Conservation (phyloP, 2,888 invertebrate species). For the Gasteruption jaculator region DNA sequence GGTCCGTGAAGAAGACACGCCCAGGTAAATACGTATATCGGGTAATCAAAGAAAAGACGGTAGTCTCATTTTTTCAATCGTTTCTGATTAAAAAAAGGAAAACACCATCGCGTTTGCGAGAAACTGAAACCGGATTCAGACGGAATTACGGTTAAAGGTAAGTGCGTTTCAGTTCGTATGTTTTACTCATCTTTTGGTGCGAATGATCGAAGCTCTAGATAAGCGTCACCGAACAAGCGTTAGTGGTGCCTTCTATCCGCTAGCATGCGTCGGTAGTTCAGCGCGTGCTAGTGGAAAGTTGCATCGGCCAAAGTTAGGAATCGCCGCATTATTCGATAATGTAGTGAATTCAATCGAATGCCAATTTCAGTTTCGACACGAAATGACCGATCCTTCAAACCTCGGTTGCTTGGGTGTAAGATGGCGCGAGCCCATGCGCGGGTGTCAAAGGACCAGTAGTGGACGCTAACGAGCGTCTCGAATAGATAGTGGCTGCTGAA, state of each 20-base stretch:
- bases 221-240: background rate
- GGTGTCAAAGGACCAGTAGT: constrained; percentile 46
- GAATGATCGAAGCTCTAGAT: background rate
- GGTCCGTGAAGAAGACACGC: constrained; percentile 26
- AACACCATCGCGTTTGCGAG: constrained; percentile 13
- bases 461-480: constrained; percentile 45
- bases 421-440: constrained; percentile 45
- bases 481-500: constrained; percentile 45
- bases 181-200: background rate
- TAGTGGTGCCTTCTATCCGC: no score
- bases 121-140: constrained; percentile 2
- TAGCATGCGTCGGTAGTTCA: no score
- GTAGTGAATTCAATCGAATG: no score
- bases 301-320: no score
- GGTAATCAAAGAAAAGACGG: no score
- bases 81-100: no score
- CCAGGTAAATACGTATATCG: constrained; percentile 39
- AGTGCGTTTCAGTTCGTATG: constrained; percentile 6
- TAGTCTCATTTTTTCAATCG: no score
- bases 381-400: constrained; percentile 40
- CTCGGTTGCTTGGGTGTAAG: constrained; percentile 46
- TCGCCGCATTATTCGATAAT: no score
- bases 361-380: no score
- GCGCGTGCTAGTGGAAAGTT: no score
- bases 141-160: background rate